Base-by-base conservation (phyloP, 2,888 invertebrate genomes). In the Caenorhabditis zanzibari region DNA sequence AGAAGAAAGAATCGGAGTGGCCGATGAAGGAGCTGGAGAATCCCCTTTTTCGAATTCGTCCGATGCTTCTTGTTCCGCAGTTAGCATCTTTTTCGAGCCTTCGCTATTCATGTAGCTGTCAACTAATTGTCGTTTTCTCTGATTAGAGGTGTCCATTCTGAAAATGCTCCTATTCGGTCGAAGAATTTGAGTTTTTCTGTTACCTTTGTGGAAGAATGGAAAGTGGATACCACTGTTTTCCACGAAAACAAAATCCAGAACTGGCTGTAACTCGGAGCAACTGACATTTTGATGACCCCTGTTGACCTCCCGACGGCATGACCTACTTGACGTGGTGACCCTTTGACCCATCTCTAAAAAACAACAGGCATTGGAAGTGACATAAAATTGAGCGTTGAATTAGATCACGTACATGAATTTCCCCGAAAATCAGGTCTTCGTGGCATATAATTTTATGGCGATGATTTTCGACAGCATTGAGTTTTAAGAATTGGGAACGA, bases 291-390 rank as follows among this genome's bases (percentile, higher is more conserved):
- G 52, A 35, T 73, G 61, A 61, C 63, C 73, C 73, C 66, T 54
- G 26, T 22, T 52, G 63, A 52, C 66, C 68, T 68, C 68, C 0
- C 58, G 32, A 32, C 41, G 61, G 38, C 76, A 69, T 71, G 77
- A 77, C 77, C 77, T 77, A 69, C 41, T 69, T 71, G 77, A 77
- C 77, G 77, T 77, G 77, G 77, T 63, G 47, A 69, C 77, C 77
- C 35, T 44, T 28, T 58, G 64, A 64, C 49, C 35, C 58, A 72
- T 24, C 44, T 71, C 22, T 12, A 58, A 71, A 71, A 38, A 41
- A 26, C 26, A 54, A 54, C 24, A 9, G 4, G 6, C 7, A 32
- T 58, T 26, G 35, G 10, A 26, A 35, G 22, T 16, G 12, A n/a
- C 49, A 16, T 3, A 16, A 19, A 22, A 61, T 14, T 61, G 38